Conservation (phyloP, 2,797 vertebrate genomes). For the Coilia nasus region DNA sequence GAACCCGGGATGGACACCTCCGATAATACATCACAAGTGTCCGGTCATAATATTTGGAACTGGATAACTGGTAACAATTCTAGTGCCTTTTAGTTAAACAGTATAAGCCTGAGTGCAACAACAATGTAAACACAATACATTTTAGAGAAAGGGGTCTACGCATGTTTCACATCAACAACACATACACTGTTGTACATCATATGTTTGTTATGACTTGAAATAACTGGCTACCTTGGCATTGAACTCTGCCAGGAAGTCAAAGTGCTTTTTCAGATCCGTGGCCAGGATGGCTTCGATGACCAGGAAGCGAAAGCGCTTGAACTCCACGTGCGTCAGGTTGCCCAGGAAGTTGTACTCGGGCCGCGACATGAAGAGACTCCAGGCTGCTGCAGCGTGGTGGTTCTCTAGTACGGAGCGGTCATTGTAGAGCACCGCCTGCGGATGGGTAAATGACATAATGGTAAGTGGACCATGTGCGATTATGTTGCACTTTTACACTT, state of each 20-base stretch:
- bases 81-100: too few relatives aligned
- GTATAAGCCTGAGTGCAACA: too few relatives aligned
- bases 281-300: slow-evolving; percentile 98
- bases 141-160: too few relatives aligned
- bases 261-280: slow-evolving; percentile 98
- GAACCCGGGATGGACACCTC: too few relatives aligned
- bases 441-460: background rate
- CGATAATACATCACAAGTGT: too few relatives aligned
- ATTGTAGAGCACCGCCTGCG: slow-evolving; percentile 94
- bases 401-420: slow-evolving; percentile 98
- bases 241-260: slow-evolving; percentile 96
- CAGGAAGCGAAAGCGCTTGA: slow-evolving; percentile 97
- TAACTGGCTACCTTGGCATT: slow-evolving; percentile 88
- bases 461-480: too few relatives aligned
- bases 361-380: slow-evolving; percentile 96
- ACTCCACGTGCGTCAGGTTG: slow-evolving; percentile 93
- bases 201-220: background rate
- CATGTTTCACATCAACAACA: background rate
- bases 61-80: too few relatives aligned
- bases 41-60: too few relatives aligned
- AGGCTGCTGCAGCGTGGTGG: slow-evolving; percentile 95
- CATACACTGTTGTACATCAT: background rate
- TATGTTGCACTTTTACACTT: too few relatives aligned
- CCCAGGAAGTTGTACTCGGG: slow-evolving; percentile 95
- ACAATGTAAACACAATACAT: too few relatives aligned